These are phyloP conservation scores for Rhopalosiphum nymphaeae DNA, from an alignment of 2,888 invertebrate species.

Conservation along the genomic window DNA sequence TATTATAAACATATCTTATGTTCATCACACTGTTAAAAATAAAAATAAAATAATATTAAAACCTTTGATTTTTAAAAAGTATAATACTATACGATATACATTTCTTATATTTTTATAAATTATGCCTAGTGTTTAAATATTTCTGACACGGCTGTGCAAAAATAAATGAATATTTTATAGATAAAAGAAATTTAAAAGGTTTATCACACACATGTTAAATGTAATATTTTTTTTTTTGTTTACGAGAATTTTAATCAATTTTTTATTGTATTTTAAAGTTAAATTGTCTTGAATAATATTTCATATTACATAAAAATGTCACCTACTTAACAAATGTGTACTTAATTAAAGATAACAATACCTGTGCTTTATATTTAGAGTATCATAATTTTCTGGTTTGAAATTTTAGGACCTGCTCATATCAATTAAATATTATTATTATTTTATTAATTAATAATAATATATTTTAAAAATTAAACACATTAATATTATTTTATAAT, in stretches of 20 bases:
- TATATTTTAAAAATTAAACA: not conserved
- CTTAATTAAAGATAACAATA: not conserved
- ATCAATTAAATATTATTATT: not conserved
- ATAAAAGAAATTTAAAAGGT: not conserved
- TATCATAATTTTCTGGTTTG: not conserved
- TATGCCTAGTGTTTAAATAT: not conserved
- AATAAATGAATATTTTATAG: not conserved
- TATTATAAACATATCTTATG: not conserved
- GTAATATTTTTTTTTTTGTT: not conserved
- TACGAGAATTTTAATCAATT: not conserved
- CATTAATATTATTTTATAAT: not conserved
- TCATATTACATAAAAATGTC: not conserved
- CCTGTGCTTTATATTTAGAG: not conserved
- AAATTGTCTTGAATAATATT: not conserved
- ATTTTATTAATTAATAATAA: not conserved
- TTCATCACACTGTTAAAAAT: not conserved
- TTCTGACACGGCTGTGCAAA: not conserved
- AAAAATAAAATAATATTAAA: not conserved
- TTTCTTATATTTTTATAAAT: not conserved
- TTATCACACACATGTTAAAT: not conserved
- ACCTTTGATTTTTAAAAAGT: not conserved
- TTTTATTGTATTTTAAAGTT: not conserved
- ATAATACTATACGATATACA: not conserved
- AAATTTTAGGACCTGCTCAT: not conserved
- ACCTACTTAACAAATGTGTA: not conserved